Base-by-base conservation (phyloP, 2,113 vertebrate genomes). In the Mugil cephalus region DNA sequence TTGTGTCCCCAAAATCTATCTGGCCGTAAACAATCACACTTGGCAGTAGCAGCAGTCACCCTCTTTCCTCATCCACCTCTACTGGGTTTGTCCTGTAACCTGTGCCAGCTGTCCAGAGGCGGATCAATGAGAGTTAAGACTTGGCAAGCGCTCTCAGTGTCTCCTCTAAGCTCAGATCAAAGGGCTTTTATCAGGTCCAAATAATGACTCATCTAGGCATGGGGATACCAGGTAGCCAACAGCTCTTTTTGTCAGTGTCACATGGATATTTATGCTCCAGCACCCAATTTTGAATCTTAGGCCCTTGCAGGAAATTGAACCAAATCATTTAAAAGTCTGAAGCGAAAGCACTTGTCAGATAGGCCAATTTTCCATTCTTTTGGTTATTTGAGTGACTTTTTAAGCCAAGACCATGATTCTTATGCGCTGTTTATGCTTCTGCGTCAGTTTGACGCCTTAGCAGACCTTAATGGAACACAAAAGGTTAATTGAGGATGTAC, bases 11-110 rank as follows among this genome's bases (percentile, higher is more conserved):
- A 39, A 58, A 30, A 77, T 74, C 80, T 73, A 51, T 79, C 38
- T 77, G 21, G 66, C 70, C 66, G 78, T 85, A 86, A 92, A 88
- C 74, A 86, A 84, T 84, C 36, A 69, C 71, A 75, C 60, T 83
- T 88, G 85, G 89, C 86, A 86, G 70, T 63, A 56, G 61, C 19
- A 21, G 42, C 42, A 55, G 75, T 83, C 71, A 52, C 67, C 51
- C 70, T 78, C 38, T 40, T 67, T 51, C 79, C 67, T 69, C 80
- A 79, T 87, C 86, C 82, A 74, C 81, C 78, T 86, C 77, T 6
- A 40, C 78, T 34, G 73, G 81, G 71, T 85, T 87, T 74, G 85
- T 88, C 81, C 84, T 80, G 71, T 79, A 87, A 91, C 88, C 88
- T 89, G 80, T 72, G 83, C 85, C 85, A 87, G 85, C 79, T 72